Conservation (phyloP, 2,113 vertebrate genomes). For the Thinocorus orbignyianus region DNA sequence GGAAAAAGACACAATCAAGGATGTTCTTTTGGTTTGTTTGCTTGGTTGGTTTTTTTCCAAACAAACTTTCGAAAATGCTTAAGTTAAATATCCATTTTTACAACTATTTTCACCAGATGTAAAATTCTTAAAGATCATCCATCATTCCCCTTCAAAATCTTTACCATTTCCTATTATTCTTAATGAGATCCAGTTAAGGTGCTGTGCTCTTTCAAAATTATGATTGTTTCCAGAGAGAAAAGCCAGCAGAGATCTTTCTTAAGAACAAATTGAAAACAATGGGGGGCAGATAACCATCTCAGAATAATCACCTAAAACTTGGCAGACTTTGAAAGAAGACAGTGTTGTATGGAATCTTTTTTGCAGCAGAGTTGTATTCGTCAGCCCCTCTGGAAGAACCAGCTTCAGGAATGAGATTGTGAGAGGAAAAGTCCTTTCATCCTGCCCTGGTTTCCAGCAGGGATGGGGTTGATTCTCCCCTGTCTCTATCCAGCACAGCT, state of each 20-base stretch:
- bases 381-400: background rate
- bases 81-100: background rate
- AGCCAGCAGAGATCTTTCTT: background rate
- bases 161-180: background rate
- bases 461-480: too few relatives aligned
- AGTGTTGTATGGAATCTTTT: background rate
- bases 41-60: too few relatives aligned
- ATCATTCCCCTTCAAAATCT: background rate
- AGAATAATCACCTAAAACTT: background rate
- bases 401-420: background rate
- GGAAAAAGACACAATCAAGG: background rate
- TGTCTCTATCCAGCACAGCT: too few relatives aligned
- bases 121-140: background rate
- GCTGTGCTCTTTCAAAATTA: background rate
- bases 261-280: conserved; percentile 41
- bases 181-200: background rate
- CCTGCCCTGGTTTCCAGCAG: too few relatives aligned
- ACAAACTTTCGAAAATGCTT: background rate
- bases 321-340: background rate
- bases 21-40: background rate
- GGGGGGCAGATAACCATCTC: background rate
- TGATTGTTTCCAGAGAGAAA: background rate
- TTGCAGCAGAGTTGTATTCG: background rate
- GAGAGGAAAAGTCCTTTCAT: background rate
- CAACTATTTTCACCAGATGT: background rate